Evolutionary conservation across 2,113 vertebrate species (phyloP).

Genomic region (Ia io): DNA sequence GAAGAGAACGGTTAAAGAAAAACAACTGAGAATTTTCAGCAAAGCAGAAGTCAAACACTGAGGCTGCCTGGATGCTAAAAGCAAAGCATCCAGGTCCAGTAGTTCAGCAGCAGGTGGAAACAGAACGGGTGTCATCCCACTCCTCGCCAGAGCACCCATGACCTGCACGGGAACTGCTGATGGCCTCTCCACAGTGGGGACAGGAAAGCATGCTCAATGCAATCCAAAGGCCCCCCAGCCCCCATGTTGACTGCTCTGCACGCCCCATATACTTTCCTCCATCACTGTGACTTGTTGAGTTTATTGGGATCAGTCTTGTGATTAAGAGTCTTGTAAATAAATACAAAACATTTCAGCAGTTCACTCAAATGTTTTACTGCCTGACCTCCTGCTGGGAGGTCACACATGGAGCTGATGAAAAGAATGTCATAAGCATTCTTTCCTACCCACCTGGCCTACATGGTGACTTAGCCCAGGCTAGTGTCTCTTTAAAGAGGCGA

Average conservation of each 20-base stretch:
- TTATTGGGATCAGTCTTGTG: slow-evolving; percentile 42
- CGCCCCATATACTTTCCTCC: not conserved
- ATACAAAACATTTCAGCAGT: slow-evolving; percentile 45
- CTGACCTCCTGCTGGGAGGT: slow-evolving; percentile 50
- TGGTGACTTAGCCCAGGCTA: not conserved
- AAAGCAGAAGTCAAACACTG: not conserved
- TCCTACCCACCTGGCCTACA: slow-evolving; percentile 39
- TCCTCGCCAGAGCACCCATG: not conserved
- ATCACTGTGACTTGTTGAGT: slow-evolving; percentile 34
- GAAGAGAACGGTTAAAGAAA: not conserved
- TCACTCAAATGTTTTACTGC: slow-evolving; percentile 44
- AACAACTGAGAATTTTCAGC: not conserved
- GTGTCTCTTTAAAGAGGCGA: not conserved
- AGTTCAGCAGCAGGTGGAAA: not conserved
- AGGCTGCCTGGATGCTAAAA: not conserved
- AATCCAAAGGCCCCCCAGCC: not conserved
- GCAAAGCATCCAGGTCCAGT: not conserved
- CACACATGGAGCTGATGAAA: not conserved
- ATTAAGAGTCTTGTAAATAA: slow-evolving; percentile 58
- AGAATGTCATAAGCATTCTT: slow-evolving; percentile 51
- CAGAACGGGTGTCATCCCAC: not conserved
- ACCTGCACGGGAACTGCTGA: not conserved
- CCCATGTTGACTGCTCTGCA: not conserved
- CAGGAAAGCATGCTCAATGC: not conserved
- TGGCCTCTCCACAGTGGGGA: not conserved